Evolutionary conservation across 2,113 vertebrate species (phyloP).

Genomic region (Neomonachus schauinslandi): DNA sequence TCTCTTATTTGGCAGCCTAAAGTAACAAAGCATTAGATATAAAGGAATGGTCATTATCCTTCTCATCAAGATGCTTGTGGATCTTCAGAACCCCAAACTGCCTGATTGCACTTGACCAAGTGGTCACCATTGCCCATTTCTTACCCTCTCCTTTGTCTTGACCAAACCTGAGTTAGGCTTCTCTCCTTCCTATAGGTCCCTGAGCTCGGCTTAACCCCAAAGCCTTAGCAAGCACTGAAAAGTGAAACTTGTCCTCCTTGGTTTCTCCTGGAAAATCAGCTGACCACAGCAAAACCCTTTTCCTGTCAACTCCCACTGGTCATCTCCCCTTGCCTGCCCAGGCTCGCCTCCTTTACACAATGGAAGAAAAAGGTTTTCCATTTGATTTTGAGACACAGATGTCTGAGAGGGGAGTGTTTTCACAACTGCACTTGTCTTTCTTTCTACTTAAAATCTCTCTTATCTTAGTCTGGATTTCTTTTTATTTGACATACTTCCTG

Average conservation of each 20-base stretch:
- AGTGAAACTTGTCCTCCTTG: not conserved
- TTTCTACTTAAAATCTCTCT: not conserved
- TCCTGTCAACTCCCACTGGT: not conserved
- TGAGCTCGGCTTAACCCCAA: not conserved
- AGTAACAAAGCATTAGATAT: conserved; percentile 20
- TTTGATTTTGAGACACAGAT: conserved; percentile 24
- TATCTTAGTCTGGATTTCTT: not conserved
- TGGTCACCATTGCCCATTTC: not conserved
- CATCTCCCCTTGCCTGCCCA: not conserved
- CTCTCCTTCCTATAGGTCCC: not conserved
- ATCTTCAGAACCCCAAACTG: not conserved
- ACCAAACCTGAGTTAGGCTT: not conserved
- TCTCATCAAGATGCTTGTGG: not conserved
- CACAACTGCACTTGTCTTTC: not conserved
- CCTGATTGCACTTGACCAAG: not conserved
- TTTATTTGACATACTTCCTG: not conserved
- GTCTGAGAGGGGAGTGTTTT: not conserved
- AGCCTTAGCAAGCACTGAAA: not conserved
- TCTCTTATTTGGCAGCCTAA: not conserved
- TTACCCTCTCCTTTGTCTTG: not conserved
- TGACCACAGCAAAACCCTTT: not conserved
- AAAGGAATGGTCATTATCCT: not conserved
- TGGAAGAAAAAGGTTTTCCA: not conserved
- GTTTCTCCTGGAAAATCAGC: not conserved
- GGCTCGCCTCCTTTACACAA: not conserved